Evolutionary conservation across 2,113 vertebrate genomes (phyloP), one percentile per base, ranked within the genome.

Genomic region (Procavia capensis): DNA sequence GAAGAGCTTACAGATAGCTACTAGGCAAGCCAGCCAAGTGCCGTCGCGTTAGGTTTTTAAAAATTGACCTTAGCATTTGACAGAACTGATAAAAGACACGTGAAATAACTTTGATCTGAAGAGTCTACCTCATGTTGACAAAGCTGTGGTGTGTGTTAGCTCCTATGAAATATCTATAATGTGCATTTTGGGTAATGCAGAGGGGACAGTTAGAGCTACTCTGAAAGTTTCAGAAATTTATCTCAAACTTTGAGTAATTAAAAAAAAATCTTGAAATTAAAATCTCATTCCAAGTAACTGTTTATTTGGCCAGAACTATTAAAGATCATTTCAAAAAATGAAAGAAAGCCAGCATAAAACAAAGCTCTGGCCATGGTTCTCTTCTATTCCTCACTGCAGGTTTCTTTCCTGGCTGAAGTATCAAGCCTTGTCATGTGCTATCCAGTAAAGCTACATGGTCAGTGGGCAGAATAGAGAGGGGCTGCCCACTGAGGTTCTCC

Each of bases 241-340:
- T 83, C 88, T 91, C 80, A 70, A 91, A 64, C 11, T 19, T 93
- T 81, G n/a, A 85, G 27, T 61, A 88, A 41, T 61, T 88, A 36
- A 11, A 72, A 95, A 66, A 63, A 63, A 72, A 41, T 80, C 66
- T 88, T 72, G 50, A 88, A 80, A 91, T n/a, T 34, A 41, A 91
- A 89, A 85, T 61, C 11, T 29, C 76, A 84, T 88, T 64, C 36
- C 43, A 64, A 83, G 7, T 19, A 19, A 57, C 29, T 84, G 80
- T 89, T 84, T 76, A n/a, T 91, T 70, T 74, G 92, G 25, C 64
- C 72, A 80, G 74, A 64, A 81, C 41, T 41, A 85, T 63, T 72
- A 39, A 91, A 50, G 39, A 70, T 82, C 22, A 76, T 66, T 87
- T 94, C 50, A 59, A 54, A 93, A 97, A 91, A 36, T 63, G 29